Base-by-base conservation (phyloP, 1,140 invertebrate genomes). In the Drosophila bocki region DNA sequence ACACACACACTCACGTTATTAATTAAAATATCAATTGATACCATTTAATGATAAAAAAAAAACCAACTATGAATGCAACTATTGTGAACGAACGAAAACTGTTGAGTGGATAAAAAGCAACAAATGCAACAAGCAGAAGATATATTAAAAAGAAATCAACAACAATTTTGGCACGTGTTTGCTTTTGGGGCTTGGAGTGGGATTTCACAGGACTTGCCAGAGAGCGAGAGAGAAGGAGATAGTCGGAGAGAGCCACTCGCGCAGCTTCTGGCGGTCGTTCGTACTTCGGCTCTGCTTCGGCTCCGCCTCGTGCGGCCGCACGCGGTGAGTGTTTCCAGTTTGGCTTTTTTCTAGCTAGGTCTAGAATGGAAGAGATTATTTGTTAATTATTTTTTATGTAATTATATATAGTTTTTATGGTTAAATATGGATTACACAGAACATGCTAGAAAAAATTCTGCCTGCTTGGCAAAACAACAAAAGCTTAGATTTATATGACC, bases 41-140 rank as follows among this genome's bases (percentile, higher is more conserved):
- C 60, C 75, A 51, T 67, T 70, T 59, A 69, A 67, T 59, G 47
- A 62, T 76, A 64, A 47, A 75, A 53, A 48, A 33, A 53, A 59
- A 39, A 63, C 53, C 33, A 54, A 54, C 71, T 35, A 83, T 42
- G 59, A 80, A 68, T 75, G 75, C 54, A 71, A 68, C 82, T 74
- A 70, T 80, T 84, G 65, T 84, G 82, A 88, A 80, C 48, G 62
- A 83, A 79, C 63, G 51, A 71, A 75, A 86, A 57, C 64, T 79
- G 83, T 86, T 76, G 71, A 87, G 79, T 82, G 63, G 61, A 86
- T 86, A 82, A 86, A 77, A 70, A 47, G 57, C 44, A 77, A 79
- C 44, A 77, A 80, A 65, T 8, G 54, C 59, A 39, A 47, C 33
- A 71, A 75, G 71, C 75, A 78, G 56, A 74, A 64, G 60, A 82